Evolutionary conservation across 1,140 invertebrate species (phyloP), one percentile per base, ranked within the genome.

Genomic region (Diplogasteroides magnus): DNA sequence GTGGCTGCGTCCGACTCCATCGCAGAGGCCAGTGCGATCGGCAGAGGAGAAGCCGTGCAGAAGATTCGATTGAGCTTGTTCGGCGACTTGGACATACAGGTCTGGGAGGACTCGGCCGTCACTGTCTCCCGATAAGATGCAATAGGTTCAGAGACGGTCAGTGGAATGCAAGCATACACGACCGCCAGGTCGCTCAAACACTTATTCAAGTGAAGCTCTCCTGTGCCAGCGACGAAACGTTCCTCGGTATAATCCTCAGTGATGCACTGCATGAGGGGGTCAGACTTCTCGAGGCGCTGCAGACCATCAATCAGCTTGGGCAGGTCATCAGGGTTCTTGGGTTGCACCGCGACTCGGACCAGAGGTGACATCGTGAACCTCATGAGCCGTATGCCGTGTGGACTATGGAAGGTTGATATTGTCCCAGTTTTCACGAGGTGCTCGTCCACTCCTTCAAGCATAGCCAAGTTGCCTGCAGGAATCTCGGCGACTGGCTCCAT

Each of bases 11-110:
- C 95, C 87, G 89, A 90, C 81, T 99, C 97, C 85, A 99, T 98
- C 79, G 96, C 95, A 84, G 97, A 93, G 72, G 94, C 87, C 58
- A 98, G 87, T 85, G 93, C 94, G 79, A 97, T 94, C 68, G 93
- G 91, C 90, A 98, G 91, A 25, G 95, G 94, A 61, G 87, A 84
- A 66, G 94, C 93, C 85, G 90, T 96, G 93, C 98, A 96, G 87
- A 93, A 97, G 67, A 99, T 86, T 87, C 96, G 89, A 86, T 99
- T 99, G 87, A 98, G 97, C 86, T 99, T 99, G 87, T 99, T 99
- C 74, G 96, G 95, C 0, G 96, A 98, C 87, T 99, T 99, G 28
- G 94, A 96, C 76, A 99, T 86, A 86, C 96, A 98, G 88, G 91
- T 92, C 77, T 93, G 90, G 83, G 90, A 88, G 14, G 94, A 98